Conservation (phyloP, 2,888 invertebrate species). For the Noctua comes region DNA sequence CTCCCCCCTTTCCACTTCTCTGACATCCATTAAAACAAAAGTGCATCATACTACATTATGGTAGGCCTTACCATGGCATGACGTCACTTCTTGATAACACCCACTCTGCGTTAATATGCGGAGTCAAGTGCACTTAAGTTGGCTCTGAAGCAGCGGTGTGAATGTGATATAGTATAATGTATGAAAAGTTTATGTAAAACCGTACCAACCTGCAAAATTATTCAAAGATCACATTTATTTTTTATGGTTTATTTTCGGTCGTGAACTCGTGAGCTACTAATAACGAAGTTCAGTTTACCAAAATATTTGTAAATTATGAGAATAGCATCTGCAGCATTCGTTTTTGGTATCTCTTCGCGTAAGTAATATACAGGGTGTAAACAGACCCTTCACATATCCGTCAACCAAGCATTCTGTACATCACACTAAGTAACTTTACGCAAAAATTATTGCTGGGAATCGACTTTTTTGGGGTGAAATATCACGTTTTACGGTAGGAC, state of each 20-base stretch:
- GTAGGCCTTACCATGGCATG: constrained; percentile 5
- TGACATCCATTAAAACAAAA: constrained; percentile 29
- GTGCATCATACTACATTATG: constrained; percentile 24
- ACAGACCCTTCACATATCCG: too few species aligned
- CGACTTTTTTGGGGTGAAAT: too few species aligned
- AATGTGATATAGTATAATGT: constrained; percentile 12
- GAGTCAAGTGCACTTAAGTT: constrained; percentile 60
- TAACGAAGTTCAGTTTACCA: neutral
- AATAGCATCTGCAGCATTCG: neutral
- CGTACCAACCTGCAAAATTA: neutral
- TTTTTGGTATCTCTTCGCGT: neutral
- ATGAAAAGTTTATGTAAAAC: constrained; percentile 14
- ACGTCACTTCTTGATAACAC: constrained; percentile 27
- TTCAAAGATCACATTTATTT: neutral
- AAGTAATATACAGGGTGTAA: too few species aligned
- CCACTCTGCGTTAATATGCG: constrained; percentile 60
- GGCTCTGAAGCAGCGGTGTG: constrained; percentile 45
- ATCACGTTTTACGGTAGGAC: too few species aligned
- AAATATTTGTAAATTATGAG: neutral
- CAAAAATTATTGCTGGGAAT: too few species aligned
- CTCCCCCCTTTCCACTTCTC: too few species aligned
- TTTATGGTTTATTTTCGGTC: neutral
- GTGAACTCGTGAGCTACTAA: neutral
- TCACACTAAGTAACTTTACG: too few species aligned
- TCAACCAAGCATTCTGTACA: too few species aligned